Percentiles rank a stretch among this genome's conserved stretches.
phyloP scores from a whole-genome alignment of 1,140 invertebrate species.

The Trissolcus basalis region DNA sequence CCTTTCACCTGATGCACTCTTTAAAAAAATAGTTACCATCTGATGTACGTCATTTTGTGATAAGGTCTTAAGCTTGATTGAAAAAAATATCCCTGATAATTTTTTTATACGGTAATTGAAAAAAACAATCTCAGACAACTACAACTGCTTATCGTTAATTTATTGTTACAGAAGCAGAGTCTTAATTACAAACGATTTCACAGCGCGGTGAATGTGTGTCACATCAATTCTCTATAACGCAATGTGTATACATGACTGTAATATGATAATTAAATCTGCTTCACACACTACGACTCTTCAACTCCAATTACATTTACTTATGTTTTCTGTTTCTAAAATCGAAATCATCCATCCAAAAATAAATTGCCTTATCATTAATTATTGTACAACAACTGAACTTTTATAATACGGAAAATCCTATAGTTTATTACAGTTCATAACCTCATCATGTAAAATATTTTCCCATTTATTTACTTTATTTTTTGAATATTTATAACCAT shows the following conservation, averaged over 20 bases:
- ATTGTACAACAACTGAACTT: too few species aligned
- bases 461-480: too few species aligned
- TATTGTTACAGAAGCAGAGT: slow-evolving; percentile 22
- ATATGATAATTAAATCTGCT: slow-evolving; percentile 51
- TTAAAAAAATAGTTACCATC: too few species aligned
- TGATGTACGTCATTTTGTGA: too few species aligned
- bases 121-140: not conserved
- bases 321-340: slow-evolving; percentile 25
- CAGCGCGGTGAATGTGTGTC: slow-evolving; percentile 34
- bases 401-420: too few species aligned
- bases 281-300: slow-evolving; percentile 41
- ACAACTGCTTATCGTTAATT: slow-evolving; percentile 13
- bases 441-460: too few species aligned
- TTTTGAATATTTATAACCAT: too few species aligned
- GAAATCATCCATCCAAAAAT: slow-evolving; percentile 16
- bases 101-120: slow-evolving; percentile 15
- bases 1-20: too few species aligned
- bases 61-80: too few species aligned
- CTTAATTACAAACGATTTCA: slow-evolving; percentile 41
- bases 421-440: too few species aligned
- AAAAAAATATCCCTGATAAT: too few species aligned
- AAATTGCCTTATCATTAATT: not conserved
- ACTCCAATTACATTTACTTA: slow-evolving; percentile 35
- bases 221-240: slow-evolving; percentile 33
- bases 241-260: slow-evolving; percentile 18